These are phyloP conservation scores for Benitochromis conjunctus DNA, from an alignment of 2,113 vertebrate species.

Conservation along the genomic window DNA sequence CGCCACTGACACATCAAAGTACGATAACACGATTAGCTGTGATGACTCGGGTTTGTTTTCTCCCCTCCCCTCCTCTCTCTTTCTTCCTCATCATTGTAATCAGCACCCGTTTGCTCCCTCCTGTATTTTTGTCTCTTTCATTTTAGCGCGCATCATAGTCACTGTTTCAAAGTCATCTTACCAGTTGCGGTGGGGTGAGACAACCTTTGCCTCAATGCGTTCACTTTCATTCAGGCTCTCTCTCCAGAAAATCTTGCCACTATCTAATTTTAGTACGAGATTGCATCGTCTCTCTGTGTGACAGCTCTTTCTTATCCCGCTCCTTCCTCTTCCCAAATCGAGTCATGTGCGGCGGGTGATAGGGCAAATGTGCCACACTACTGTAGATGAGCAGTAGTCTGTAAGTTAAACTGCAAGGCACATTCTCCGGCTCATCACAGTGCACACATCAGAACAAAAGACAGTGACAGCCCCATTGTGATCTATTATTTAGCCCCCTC, in stretches of 20 bases:
- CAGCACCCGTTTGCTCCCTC: slow-evolving; percentile 39
- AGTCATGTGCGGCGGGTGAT: slow-evolving; percentile 45
- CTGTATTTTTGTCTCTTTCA: slow-evolving; percentile 53
- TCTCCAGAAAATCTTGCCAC: slow-evolving; percentile 28
- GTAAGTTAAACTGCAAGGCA: slow-evolving; percentile 68
- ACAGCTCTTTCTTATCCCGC: slow-evolving; percentile 54
- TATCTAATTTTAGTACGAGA: slow-evolving; percentile 57
- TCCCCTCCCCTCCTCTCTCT: not conserved
- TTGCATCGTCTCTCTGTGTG: slow-evolving; percentile 18
- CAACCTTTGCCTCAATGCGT: slow-evolving; percentile 35
- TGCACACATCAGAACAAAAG: slow-evolving; percentile 64
- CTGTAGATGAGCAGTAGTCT: slow-evolving; percentile 49
- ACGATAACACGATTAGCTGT: slow-evolving; percentile 84
- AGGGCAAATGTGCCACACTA: slow-evolving; percentile 53
- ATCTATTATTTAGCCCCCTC: slow-evolving; percentile 76
- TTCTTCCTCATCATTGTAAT: slow-evolving; percentile 56
- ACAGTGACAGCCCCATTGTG: slow-evolving; percentile 66
- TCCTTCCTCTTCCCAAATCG: slow-evolving; percentile 29
- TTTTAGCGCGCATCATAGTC: slow-evolving; percentile 41
- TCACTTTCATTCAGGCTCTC: slow-evolving; percentile 46
- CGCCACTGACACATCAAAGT: slow-evolving; percentile 89
- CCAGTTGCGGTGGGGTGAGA: slow-evolving; percentile 33
- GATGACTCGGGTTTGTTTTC: slow-evolving; percentile 82
- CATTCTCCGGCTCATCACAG: slow-evolving; percentile 59
- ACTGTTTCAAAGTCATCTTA: slow-evolving; percentile 59